These are phyloP conservation scores for Cossypha caffra DNA, from an alignment of 2,797 vertebrate species.

Conservation along the genomic window DNA sequence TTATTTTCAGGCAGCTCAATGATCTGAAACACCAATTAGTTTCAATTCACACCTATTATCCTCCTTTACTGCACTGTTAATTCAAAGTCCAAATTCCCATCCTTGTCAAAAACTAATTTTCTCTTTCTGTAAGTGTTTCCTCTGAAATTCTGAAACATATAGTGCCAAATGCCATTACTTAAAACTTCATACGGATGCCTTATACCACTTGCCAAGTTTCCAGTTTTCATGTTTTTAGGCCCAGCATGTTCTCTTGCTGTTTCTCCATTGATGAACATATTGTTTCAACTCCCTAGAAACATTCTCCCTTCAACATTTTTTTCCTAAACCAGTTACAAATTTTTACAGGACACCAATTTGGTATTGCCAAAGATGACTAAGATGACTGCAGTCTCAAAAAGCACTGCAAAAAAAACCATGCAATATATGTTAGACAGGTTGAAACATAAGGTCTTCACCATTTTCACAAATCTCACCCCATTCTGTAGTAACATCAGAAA, in stretches of 20 bases:
- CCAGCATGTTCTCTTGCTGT: neutral
- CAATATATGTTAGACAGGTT: neutral
- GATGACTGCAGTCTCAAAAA: neutral
- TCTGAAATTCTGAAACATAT: slow-evolving; percentile 10
- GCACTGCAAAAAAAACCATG: neutral
- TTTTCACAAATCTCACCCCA: neutral
- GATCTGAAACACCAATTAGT: slow-evolving; percentile 78
- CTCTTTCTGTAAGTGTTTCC: neutral
- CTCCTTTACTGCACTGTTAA: slow-evolving; percentile 68
- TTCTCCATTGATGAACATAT: neutral
- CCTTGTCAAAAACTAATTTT: slow-evolving; percentile 53
- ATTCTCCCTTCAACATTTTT: neutral
- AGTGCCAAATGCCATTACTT: neutral
- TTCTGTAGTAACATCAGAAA: neutral
- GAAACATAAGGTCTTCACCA: neutral
- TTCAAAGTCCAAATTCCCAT: slow-evolving; percentile 63
- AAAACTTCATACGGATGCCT: neutral
- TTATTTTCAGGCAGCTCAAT: slow-evolving; percentile 69
- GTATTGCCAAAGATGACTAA: neutral
- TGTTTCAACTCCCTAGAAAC: neutral
- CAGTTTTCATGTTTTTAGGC: neutral
- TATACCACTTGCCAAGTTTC: neutral
- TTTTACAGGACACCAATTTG: neutral
- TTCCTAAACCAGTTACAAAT: neutral
- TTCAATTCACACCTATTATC: slow-evolving; percentile 76